Percentiles rank a stretch among this genome's conserved stretches.
phyloP scores from a whole-genome alignment of 2,888 invertebrate genomes.

The Andrena bicolor region DNA sequence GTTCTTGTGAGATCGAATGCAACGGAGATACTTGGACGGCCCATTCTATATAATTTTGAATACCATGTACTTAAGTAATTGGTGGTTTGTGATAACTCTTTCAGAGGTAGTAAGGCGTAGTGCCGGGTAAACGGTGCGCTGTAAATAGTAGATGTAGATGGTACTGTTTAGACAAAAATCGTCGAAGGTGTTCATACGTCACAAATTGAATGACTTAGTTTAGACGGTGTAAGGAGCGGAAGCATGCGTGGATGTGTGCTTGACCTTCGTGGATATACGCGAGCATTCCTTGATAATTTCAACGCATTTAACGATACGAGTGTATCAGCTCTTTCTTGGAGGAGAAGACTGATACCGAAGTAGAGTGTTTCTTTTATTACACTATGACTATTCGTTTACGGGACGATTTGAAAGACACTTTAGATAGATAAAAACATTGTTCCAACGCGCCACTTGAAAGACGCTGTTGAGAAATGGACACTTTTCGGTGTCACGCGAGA shows the following conservation, averaged over 20 bases:
- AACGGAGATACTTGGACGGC: neutral
- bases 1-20: neutral
- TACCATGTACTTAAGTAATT: conserved; percentile 30
- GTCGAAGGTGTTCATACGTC: conserved; percentile 53
- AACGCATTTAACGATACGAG: conserved; percentile 53
- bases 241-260: conserved; percentile 17
- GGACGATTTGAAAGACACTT: conserved; percentile 34
- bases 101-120: conserved; percentile 20
- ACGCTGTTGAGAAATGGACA: neutral
- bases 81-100: conserved; percentile 48
- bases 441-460: conserved; percentile 35
- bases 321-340: conserved; percentile 17
- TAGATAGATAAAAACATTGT: conserved; percentile 38
- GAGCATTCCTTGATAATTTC: conserved; percentile 61
- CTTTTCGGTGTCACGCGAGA: neutral
- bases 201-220: neutral
- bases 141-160: conserved; percentile 52
- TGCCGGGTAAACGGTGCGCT: conserved; percentile 21
- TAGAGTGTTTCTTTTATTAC: conserved; percentile 20
- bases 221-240: neutral
- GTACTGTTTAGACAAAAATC: conserved; percentile 26
- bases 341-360: conserved; percentile 6
- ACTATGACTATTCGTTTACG: conserved; percentile 1
- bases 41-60: conserved; percentile 7
- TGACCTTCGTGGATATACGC: neutral